Evolutionary conservation across 2,113 vertebrate species (phyloP).

Genomic region (Corydoras maculifer): DNA sequence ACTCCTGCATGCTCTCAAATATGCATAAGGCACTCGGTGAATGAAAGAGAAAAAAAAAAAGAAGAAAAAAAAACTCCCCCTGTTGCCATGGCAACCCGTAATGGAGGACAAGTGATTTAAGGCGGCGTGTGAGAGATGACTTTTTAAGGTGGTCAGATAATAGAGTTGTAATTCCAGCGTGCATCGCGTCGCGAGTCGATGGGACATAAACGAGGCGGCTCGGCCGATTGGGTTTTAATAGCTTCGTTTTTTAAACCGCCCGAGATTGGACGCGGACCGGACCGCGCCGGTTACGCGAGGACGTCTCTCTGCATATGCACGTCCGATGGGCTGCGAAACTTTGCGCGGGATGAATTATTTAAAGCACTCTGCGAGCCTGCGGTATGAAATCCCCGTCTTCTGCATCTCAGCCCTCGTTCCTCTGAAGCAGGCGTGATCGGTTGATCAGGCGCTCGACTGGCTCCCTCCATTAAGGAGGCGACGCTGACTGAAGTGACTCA

Average conservation of each 20-base stretch:
- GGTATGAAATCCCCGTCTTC: background rate
- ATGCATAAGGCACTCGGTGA: conserved; percentile 35
- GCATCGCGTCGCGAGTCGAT: background rate
- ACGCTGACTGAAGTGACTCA: conserved; percentile 27
- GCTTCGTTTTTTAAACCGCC: background rate
- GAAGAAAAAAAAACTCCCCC: conserved; percentile 59
- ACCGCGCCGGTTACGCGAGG: no score
- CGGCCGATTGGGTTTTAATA: background rate
- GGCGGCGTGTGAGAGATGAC: conserved; percentile 40
- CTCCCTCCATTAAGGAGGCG: conserved; percentile 34
- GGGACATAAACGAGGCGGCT: background rate
- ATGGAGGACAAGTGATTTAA: conserved; percentile 55
- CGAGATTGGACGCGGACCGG: no score
- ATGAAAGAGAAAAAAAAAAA: conserved; percentile 53
- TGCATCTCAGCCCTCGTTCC: background rate
- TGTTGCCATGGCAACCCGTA: conserved; percentile 72
- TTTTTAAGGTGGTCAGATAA: conserved; percentile 53
- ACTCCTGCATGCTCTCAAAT: conserved; percentile 32
- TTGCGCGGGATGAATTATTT: background rate
- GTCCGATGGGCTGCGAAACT: background rate
- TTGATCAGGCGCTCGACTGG: conserved; percentile 7
- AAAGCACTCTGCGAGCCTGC: background rate
- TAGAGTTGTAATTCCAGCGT: conserved; percentile 5
- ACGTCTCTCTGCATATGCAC: no score
- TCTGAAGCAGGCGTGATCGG: background rate